Percentiles rank a stretch among this genome's conserved stretches.
Evolutionary conservation across 2,113 vertebrate species (phyloP).

Genomic region (Tamias sibiricus): DNA sequence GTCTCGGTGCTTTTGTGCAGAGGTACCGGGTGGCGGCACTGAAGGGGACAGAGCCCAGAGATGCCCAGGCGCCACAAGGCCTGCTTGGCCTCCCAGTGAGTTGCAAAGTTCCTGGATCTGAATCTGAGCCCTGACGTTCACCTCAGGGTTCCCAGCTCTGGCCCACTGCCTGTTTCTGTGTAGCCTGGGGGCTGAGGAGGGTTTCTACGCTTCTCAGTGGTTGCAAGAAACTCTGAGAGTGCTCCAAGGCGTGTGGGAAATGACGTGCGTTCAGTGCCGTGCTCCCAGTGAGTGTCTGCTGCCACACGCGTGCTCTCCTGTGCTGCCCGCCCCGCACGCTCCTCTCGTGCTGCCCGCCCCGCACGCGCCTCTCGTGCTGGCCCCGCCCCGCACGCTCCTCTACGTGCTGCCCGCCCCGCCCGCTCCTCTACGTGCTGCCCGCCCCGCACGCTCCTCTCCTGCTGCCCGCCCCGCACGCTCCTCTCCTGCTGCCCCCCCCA

Average conservation of each 20-base stretch:
- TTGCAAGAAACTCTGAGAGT: neutral
- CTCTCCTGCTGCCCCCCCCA: too few relatives aligned
- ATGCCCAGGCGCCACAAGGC: neutral
- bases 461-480: too few relatives aligned
- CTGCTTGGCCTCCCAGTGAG: neutral
- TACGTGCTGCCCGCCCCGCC: too few relatives aligned
- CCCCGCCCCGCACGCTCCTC: too few relatives aligned
- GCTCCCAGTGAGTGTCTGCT: neutral
- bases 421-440: too few relatives aligned
- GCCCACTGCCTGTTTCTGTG: neutral
- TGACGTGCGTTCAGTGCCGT: neutral
- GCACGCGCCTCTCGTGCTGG: too few relatives aligned
- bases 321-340: too few relatives aligned
- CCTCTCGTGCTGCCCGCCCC: too few relatives aligned
- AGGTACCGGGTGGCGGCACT: neutral
- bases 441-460: too few relatives aligned
- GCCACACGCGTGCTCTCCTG: too few relatives aligned
- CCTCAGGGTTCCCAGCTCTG: neutral
- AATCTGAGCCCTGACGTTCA: neutral
- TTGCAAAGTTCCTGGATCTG: neutral
- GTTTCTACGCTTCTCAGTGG: neutral
- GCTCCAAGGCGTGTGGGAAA: neutral
- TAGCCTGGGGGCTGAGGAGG: neutral
- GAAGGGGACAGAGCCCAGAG: neutral
- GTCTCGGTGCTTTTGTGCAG: neutral